Conservation (phyloP, 1,140 invertebrate genomes). For the Drosophila melanogaster region Release_6_plus_ISO1_MT NT_037436.4:9991001-9991500, state of each 20-base stretch:
- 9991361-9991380: conserved; percentile 71
- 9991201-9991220: neutral
- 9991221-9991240: conserved; percentile 35
- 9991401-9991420: conserved; percentile 23
- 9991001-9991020: conserved; percentile 43
- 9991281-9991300: neutral
- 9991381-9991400: conserved; percentile 70
- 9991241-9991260: conserved; percentile 30
- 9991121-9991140: conserved; percentile 52
- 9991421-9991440: conserved; percentile 24
- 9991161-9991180: conserved; percentile 30
- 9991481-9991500: conserved; percentile 4
- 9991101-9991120: conserved; percentile 79
- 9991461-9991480: conserved; percentile 43
- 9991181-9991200: conserved; percentile 5
- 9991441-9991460: conserved; percentile 50
- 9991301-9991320: conserved; percentile 31
- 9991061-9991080: conserved; percentile 35
- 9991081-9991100: conserved; percentile 43
- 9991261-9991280: neutral
- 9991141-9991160: conserved; percentile 46
- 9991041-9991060: conserved; percentile 11
- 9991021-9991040: conserved; percentile 53
- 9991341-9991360: conserved; percentile 47
- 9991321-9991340: conserved; percentile 68